phyloP scores from a whole-genome alignment of 1,140 invertebrate species.

The Drosophila orosa region DNA sequence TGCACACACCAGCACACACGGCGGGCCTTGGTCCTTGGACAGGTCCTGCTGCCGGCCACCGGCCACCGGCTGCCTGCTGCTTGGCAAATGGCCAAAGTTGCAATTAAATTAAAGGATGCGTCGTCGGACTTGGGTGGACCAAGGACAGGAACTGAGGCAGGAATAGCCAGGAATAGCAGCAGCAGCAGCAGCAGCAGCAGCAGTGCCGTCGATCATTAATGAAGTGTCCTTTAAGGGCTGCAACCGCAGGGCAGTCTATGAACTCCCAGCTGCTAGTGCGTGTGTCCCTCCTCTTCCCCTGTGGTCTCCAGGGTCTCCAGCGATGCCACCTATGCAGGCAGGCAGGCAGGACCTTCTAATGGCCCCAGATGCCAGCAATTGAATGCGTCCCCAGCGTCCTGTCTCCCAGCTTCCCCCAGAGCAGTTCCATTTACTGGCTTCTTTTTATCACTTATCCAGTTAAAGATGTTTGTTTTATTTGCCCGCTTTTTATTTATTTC shows the following conservation, averaged over 20 bases:
- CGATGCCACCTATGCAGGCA: conserved; percentile 7
- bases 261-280: conserved; percentile 16
- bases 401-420: neutral
- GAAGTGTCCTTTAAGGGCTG: conserved; percentile 47
- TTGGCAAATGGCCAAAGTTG: conserved; percentile 57
- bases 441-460: conserved; percentile 65
- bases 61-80: neutral
- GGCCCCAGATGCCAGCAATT: conserved; percentile 27
- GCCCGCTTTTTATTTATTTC: conserved; percentile 43
- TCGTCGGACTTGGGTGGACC: conserved; percentile 7
- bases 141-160: neutral
- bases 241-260: conserved; percentile 12
- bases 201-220: conserved; percentile 56
- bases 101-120: conserved; percentile 65
- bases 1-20: conserved; percentile 43
- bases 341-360: conserved; percentile 5
- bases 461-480: conserved; percentile 72
- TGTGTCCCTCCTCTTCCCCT: conserved; percentile 15
- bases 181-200: neutral
- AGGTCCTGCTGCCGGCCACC: conserved; percentile 2
- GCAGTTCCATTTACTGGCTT: conserved; percentile 66
- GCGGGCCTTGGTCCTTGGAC: conserved; percentile 8
- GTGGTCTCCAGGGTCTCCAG: conserved; percentile 35
- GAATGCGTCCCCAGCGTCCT: conserved; percentile 29
- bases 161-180: neutral